Conservation (phyloP, 2,113 vertebrate genomes). For the Octodon degus region DNA sequence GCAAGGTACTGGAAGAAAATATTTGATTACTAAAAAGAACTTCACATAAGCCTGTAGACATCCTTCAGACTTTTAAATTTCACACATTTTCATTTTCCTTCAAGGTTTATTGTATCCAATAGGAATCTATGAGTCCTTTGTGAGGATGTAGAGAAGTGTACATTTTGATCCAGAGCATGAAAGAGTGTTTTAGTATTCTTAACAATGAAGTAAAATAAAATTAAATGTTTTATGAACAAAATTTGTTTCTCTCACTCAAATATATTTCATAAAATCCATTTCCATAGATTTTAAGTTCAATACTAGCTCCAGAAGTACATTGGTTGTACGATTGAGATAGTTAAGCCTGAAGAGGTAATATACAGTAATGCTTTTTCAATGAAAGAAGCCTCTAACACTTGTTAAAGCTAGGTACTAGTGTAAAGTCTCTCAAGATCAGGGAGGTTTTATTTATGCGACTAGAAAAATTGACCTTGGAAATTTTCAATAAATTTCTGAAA, state of each 20-base stretch:
- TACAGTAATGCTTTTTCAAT: not conserved
- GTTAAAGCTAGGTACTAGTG: not conserved
- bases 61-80: not conserved
- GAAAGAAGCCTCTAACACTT: not conserved
- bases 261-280: not conserved
- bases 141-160: not conserved
- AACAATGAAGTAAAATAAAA: not conserved
- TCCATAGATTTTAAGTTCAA: not conserved
- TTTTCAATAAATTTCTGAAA: conserved; percentile 32
- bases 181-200: conserved; percentile 7
- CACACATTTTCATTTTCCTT: conserved; percentile 1
- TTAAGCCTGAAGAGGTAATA: not conserved
- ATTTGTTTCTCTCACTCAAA: not conserved
- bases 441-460: not conserved
- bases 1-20: not conserved
- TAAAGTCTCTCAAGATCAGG: not conserved
- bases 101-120: not conserved
- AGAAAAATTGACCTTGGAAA: conserved; percentile 42
- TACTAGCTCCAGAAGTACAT: not conserved
- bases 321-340: not conserved
- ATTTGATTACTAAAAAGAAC: conserved; percentile 43
- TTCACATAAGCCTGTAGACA: not conserved
- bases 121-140: not conserved
- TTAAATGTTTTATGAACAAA: not conserved
- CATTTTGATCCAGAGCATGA: conserved; percentile 4